These are phyloP conservation scores for Halichondria panicea DNA, from an alignment of 37 sponge, comb jelly and placozoan species.

Conservation along the genomic window DNA sequence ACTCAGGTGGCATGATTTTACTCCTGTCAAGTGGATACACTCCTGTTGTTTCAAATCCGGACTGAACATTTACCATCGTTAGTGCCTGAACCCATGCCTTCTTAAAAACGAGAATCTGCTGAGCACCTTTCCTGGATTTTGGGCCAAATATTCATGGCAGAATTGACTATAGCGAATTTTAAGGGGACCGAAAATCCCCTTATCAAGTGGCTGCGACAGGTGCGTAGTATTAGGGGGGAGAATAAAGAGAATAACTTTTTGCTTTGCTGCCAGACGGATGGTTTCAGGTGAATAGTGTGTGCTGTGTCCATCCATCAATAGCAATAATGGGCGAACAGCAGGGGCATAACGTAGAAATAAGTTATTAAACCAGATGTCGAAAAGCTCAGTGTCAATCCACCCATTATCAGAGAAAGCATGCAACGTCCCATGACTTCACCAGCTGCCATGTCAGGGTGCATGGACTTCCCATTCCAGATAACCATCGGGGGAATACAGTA, in stretches of 20 bases:
- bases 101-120: too few relatives aligned
- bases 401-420: conserved; percentile 45
- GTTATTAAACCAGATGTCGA: too few relatives aligned
- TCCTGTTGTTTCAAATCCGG: conserved; percentile 44
- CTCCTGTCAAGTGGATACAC: conserved; percentile 32
- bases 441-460: conserved; percentile 19
- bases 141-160: conserved; percentile 25
- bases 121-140: conserved; percentile 34
- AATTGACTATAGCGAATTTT: conserved; percentile 27
- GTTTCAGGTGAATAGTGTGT: conserved; percentile 27
- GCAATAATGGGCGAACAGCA: conserved; percentile 26
- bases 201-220: too few relatives aligned
- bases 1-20: neutral
- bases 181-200: too few relatives aligned
- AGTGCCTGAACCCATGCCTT: conserved; percentile 38
- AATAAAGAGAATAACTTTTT: conserved; percentile 22
- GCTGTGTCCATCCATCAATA: conserved; percentile 56
- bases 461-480: conserved; percentile 28
- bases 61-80: conserved; percentile 30
- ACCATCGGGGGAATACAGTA: conserved; percentile 57
- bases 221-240: too few relatives aligned
- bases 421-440: conserved; percentile 50
- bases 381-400: too few relatives aligned
- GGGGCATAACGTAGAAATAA: conserved; percentile 50
- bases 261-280: conserved; percentile 18